These are phyloP conservation scores for Fopius arisanus DNA, from an alignment of 1,140 invertebrate species.

Conservation along the genomic window DNA sequence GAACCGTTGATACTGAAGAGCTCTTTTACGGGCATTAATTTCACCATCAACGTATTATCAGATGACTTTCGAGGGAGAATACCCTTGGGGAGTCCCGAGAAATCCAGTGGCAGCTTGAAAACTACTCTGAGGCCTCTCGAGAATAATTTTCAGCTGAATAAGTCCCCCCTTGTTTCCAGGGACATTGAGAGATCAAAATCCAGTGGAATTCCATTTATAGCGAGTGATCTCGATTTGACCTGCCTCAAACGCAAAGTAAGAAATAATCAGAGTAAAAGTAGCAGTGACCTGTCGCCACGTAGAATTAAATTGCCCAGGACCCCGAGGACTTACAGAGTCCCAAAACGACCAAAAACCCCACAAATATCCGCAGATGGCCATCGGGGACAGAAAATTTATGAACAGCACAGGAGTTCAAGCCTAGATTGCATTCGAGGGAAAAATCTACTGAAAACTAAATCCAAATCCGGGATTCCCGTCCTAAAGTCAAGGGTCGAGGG, in stretches of 20 bases:
- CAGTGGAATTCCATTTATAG: conserved; percentile 3
- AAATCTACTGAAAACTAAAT: neutral
- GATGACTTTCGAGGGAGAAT: neutral
- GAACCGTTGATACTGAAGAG: neutral
- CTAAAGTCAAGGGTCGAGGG: conserved; percentile 36
- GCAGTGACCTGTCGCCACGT: neutral
- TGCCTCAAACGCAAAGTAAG: neutral
- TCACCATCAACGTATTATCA: neutral
- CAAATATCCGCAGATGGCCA: neutral
- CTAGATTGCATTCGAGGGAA: conserved; percentile 5
- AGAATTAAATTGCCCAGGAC: conserved; percentile 25
- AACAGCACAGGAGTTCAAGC: neutral
- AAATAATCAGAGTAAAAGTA: conserved; percentile 7
- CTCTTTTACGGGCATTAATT: neutral
- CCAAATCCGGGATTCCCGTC: conserved; percentile 48
- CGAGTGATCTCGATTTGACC: conserved; percentile 32
- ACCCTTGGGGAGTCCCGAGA: neutral
- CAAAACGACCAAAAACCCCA: neutral
- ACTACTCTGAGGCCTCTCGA: neutral
- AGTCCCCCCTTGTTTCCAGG: too few relatives aligned
- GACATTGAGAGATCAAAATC: neutral
- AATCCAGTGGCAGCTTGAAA: neutral
- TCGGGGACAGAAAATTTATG: neutral
- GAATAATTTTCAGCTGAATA: neutral
- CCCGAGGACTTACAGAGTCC: conserved; percentile 17